Evolutionary conservation across 2,113 vertebrate genomes (phyloP), one percentile per base, ranked within the genome.

Genomic region (Rutilus rutilus): DNA sequence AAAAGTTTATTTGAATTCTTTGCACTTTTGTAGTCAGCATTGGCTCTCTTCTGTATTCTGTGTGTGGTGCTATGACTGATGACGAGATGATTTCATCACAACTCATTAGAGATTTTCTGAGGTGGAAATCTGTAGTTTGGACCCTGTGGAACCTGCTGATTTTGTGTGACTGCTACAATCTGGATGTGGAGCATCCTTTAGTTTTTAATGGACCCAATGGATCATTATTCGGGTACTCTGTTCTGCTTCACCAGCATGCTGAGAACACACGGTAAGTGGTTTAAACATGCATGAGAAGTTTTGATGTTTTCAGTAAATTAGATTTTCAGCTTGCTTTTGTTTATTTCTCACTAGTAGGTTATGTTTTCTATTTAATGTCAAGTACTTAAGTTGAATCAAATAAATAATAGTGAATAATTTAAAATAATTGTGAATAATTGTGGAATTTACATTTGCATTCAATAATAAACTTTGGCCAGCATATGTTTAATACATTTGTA

Each of bases 141-240:
- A 90, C 69, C 64, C 90, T 85, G 84, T 95, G 47, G n/a, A 95
- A 83, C 91, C 89, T 71, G 80, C 89, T 83, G 86, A 88, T 25
- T 75, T 84, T 82, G 23, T 91, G 88, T 8, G 87, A 69, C 67
- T 88, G 93, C 78, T 99, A 99, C 93, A 99, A 94, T 90, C 83
- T 99, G 90, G 97, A 99, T 93, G 91, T 94, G 2, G 90, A 93
- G 8, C 93, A 94, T 88, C 90, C 94, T 45, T 85, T 97, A 90
- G 86, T 94, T 33, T 97, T 96, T 89, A 84, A 17, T 0, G 97
- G 97, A 1, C 87, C 88, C 1, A 60, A 87, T 1, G 91, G 93
- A 78, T 96, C 97, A 25, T 75, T 97, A 59, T 99, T 99, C 78
- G 98, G 98, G 23, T 99, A 97, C 90, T 97, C 98, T 0, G 97